Evolutionary conservation across 2,888 invertebrate genomes (phyloP), one percentile per base, ranked within the genome.

Genomic region (Drosophila macrospina): DNA sequence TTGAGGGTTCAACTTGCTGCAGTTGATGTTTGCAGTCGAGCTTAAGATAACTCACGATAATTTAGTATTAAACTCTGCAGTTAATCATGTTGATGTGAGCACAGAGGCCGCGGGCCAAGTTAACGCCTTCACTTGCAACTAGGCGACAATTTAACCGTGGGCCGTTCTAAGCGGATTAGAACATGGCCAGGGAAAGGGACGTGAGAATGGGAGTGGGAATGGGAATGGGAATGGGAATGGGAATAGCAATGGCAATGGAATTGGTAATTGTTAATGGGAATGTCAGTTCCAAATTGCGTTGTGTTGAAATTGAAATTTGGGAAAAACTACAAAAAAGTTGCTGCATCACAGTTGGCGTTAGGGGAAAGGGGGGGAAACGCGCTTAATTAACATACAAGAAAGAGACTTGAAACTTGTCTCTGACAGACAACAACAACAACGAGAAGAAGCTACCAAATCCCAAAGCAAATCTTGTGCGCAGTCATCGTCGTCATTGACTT

Each of bases 341-440:
- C 88, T 57, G 65, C 65, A 80, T 87, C 88, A 85, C 16, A 56
- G 32, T n/a, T 4, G 7, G 26, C 39, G 16, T 36, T n/a, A 5
- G 15, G 50, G 16, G 37, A 37, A 6, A 48, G 50, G 16, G n/a
- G 24, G 5, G 37, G 16, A 11, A 39, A 13, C 62, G 61, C 61
- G 80, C 77, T 83, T 83, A 83, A 83, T 83, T 83, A 83, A 88
- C 83, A 83, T 83, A 84, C 86, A 87, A 81, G 78, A 69, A 59
- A 76, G 66, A 74, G 82, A 77, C 88, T 83, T 85, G 62, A 87
- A 87, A 82, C 88, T 87, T 83, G 83, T 83, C 88, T 83, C 83
- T 85, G 83, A 87, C 88, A 87, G 74, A 55, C 64, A 26, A 45
- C 51, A 54, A 47, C 24, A 57, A 34, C 47, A 44, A n/a, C 44